Conservation (phyloP, 2,888 invertebrate species). For the Byasa hedistus region DNA sequence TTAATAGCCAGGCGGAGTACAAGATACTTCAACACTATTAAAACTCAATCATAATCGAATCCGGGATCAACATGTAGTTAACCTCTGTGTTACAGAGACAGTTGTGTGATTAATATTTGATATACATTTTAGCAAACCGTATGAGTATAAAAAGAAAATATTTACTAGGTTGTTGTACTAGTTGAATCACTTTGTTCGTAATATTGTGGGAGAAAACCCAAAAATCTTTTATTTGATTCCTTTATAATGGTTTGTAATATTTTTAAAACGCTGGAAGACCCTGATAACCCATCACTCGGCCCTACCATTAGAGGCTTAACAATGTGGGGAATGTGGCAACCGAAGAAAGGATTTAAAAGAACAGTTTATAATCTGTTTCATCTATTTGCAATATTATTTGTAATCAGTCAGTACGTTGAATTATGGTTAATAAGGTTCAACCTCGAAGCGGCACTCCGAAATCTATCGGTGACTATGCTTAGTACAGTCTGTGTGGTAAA, state of each 20-base stretch:
- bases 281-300: slow-evolving; percentile 48
- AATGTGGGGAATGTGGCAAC: slow-evolving; percentile 57
- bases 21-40: no score
- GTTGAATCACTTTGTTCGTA: no score
- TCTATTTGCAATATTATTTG: slow-evolving; percentile 48
- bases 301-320: slow-evolving; percentile 53
- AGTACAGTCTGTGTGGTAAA: slow-evolving; percentile 62
- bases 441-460: slow-evolving; percentile 54
- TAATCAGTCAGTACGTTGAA: slow-evolving; percentile 61
- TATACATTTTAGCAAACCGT: no score
- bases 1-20: no score
- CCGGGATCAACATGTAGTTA: no score
- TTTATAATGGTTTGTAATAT: slow-evolving; percentile 30
- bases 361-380: slow-evolving; percentile 48
- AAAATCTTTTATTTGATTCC: no score
- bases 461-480: slow-evolving; percentile 61
- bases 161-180: no score
- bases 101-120: no score
- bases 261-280: slow-evolving; percentile 41
- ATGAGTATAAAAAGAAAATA: no score
- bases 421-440: slow-evolving; percentile 56
- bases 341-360: slow-evolving; percentile 36
- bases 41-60: no score
- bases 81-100: no score
- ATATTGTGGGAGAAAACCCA: no score